Base-by-base conservation (phyloP, 1,140 invertebrate species). In the Drosophila kikkawai region DNA sequence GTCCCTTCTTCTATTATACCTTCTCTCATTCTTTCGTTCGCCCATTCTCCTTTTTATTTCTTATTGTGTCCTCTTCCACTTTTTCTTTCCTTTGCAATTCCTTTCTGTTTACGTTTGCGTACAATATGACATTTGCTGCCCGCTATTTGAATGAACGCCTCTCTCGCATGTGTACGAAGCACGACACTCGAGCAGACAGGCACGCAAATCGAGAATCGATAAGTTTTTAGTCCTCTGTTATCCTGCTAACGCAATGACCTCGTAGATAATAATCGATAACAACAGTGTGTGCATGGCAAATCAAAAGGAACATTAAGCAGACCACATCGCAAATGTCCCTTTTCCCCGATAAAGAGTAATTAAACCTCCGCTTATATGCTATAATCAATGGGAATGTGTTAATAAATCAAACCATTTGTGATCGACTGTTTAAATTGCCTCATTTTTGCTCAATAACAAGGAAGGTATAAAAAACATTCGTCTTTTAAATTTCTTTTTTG, bases 191-290 rank as follows among this genome's bases (percentile, higher is more conserved):
- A 51, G 12, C 41, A 41, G 39, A 50, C 37, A 37, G 51, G 9
- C 39, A 37, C 41, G 37, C 56, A 85, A 85, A 86, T 86, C 75
- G 79, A 86, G 75, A 86, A 87, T 86, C 83, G 70, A 86, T 86
- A 82, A 69, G 26, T 50, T 78, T 64, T 12, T 50, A 55, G 57
- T 51, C 53, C 36, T 41, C 45, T 42, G 45, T 60, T 59, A 71
- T 60, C 64, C 64, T n/a, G 50, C 26, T 29, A 57, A 67, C 64
- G 57, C 36, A 57, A 58, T 71, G 37, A 69, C 68, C 68, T 39
- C 32, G 53, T 39, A 74, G 68, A 74, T 51, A 39, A 13, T 51
- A 74, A 74, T 74, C 70, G 70, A 73, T 73, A 60, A 7, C 42
- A 65, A n/a, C 65, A 34, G n/a, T 47, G 39, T 19, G 11, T 39